Base-by-base conservation (phyloP, 2,888 invertebrate genomes). In the Penaeus monodon region DNA sequence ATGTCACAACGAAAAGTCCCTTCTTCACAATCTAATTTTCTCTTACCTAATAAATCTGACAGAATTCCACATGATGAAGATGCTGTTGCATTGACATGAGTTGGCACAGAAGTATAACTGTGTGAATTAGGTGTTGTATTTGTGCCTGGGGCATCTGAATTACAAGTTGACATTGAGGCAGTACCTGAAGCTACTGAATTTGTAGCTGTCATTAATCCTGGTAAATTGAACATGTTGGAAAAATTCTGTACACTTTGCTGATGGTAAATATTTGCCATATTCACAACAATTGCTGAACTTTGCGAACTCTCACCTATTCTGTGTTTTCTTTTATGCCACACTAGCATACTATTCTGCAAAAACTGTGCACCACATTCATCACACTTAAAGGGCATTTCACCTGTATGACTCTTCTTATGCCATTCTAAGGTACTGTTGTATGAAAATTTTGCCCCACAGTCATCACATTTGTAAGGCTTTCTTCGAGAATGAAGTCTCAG, bases 261-360 rank as follows among this genome's bases (percentile, higher is more conserved):
- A 38, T 81, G 86, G 29, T 83, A 83, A 29, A 87, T 77, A 79
- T 87, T 83, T 64, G 83, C 66, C 83, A 87, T 83, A 74, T 83
- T 87, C 27, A 87, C 83, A 73, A 87, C 78, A 8, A 87, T 57
- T 27, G 81, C 68, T n/a, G 78, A 66, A 12, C 68, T 78, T 29
- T 70, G 83, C 22, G 83, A 83, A 22, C 27, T 79, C 29, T 87
- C 86, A 4, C 82, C 73, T 29, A 83, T 49, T 64, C 79, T 79
- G 77, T 88, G 88, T 66, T 84, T 88, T 80, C 88, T 88, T 63
- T 84, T 80, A 68, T 88, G 88, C 88, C 88, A 88, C 20, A 88
- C 84, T 73, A 88, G 44, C 80, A 88, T 84, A 49, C 88, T 88
- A 49, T 84, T 84, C 66, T 88, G 88, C 24, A 76, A n/a, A 73